Percentiles rank a stretch among this genome's conserved stretches.
Evolutionary conservation across 2,797 vertebrate species (phyloP).

Genomic region (Sternotherus odoratus): DNA sequence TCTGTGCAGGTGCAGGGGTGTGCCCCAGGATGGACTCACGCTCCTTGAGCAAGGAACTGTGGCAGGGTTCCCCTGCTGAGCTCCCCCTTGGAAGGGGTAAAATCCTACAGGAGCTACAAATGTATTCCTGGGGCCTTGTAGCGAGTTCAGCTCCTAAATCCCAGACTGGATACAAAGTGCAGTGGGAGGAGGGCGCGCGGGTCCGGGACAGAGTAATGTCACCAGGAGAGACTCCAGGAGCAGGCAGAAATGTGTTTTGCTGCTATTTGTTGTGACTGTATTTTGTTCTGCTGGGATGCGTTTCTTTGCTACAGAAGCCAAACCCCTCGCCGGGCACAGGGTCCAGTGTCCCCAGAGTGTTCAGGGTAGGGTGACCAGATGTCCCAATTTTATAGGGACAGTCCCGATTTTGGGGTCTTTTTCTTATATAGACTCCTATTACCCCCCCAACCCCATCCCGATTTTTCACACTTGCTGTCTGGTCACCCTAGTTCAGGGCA

Average conservation of each 20-base stretch:
- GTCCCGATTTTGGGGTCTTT: too few species aligned
- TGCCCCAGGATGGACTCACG: background rate
- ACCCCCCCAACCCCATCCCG: too few species aligned
- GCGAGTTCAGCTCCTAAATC: background rate
- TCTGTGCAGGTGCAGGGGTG: background rate
- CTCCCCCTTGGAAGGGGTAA: background rate
- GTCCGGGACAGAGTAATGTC: background rate
- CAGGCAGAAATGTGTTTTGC: background rate
- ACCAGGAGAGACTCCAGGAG: fast-evolving
- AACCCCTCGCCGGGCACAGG: background rate
- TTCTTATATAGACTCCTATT: too few species aligned
- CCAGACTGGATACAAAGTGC: background rate
- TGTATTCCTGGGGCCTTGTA: background rate
- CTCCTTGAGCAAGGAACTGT: background rate
- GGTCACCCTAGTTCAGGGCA: too few species aligned
- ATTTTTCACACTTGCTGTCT: too few species aligned
- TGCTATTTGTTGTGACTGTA: background rate
- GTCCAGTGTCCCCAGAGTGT: background rate
- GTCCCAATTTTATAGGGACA: too few species aligned
- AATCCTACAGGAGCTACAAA: background rate
- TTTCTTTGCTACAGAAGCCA: background rate
- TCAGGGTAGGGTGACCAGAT: too few species aligned
- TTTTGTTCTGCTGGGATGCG: background rate
- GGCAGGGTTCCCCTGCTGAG: background rate
- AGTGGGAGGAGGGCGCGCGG: background rate